Conservation (phyloP, 2,888 invertebrate species). For the Agonum fuliginosum region DNA sequence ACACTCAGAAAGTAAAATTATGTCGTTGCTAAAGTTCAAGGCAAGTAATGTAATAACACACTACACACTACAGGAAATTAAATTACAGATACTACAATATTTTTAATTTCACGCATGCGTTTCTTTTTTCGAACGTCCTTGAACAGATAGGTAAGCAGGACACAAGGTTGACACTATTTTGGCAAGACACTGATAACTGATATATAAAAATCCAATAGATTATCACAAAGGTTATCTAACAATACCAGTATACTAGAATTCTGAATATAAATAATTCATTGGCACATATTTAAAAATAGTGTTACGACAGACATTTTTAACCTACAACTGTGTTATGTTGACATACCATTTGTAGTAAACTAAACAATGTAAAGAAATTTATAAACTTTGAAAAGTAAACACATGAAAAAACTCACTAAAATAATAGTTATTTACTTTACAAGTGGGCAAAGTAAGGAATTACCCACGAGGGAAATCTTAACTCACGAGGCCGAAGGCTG, state of each 20-base stretch:
- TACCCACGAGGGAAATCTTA: no score
- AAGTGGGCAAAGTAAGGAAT: no score
- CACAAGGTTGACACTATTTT: conserved; percentile 27
- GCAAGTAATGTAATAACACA: conserved; percentile 22
- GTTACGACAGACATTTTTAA: background rate
- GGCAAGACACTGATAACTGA: conserved; percentile 15
- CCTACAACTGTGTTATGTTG: background rate
- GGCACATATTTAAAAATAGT: conserved; percentile 22
- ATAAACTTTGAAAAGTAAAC: background rate
- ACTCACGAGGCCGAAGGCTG: no score
- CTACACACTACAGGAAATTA: conserved; percentile 5
- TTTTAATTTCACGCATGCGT: background rate
- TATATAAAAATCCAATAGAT: background rate
- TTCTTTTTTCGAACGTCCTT: conserved; percentile 24
- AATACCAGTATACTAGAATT: conserved; percentile 1
- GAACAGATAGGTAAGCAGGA: background rate
- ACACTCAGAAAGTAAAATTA: background rate
- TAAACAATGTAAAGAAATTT: background rate
- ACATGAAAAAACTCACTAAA: background rate
- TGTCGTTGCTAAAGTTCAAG: conserved; percentile 17
- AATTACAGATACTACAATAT: conserved; percentile 12
- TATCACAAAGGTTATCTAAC: conserved; percentile 18
- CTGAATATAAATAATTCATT: conserved; percentile 19
- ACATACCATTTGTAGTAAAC: conserved; percentile 1
- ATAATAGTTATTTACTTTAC: no score